A percentile compares a stretch with the other conserved stretches of the same genome.
Conservation (phyloP, 2,113 vertebrate species). For the Gallinago media region DNA sequence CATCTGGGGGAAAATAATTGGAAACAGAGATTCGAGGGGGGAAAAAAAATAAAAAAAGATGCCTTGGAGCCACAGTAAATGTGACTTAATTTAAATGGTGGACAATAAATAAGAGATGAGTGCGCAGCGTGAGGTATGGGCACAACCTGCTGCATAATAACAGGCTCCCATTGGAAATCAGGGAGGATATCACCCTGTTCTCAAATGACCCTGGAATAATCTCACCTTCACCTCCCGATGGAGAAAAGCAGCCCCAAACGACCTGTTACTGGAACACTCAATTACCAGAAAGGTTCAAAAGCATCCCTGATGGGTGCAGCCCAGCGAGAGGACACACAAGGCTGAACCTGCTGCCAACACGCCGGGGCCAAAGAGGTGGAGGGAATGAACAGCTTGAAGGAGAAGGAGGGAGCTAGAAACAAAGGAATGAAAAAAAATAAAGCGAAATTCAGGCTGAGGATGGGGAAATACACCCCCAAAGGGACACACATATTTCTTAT, state of each 20-base stretch:
- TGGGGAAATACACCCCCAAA: background rate
- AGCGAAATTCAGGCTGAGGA: background rate
- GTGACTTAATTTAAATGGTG: conserved; percentile 18
- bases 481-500: background rate
- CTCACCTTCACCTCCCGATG: background rate
- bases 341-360: background rate
- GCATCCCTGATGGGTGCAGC: background rate
- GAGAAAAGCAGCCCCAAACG: background rate
- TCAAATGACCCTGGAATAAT: background rate
- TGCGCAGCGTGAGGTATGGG: background rate
- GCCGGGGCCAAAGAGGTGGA: background rate
- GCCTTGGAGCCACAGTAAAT: conserved; percentile 26
- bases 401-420: background rate
- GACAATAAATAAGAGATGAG: conserved; percentile 52
- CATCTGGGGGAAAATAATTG: conserved; percentile 26
- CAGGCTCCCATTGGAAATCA: background rate
- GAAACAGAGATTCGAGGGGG: background rate
- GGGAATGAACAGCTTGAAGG: background rate
- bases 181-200: background rate
- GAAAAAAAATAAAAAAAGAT: background rate
- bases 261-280: background rate
- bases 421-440: background rate
- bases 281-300: background rate
- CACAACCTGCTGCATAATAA: background rate
- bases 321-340: accelerated